Base-by-base conservation (phyloP, 2,113 vertebrate species). In the Gobiocypris rarus region DNA sequence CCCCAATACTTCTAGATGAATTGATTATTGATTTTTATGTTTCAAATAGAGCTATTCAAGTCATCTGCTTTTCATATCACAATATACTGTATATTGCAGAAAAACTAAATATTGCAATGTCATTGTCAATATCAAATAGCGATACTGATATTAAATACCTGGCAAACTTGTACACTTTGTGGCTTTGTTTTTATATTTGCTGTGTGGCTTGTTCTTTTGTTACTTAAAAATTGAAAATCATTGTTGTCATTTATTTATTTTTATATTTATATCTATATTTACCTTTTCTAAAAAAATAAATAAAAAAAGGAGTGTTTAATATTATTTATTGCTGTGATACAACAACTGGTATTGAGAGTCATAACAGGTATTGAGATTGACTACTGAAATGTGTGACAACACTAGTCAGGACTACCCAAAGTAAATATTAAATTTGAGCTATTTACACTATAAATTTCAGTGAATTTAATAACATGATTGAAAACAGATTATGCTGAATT, bases 401-500 rank as follows among this genome's bases (percentile, higher is more conserved):
- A 22, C 41, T 71, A 13, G 31, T 69, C 41, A 43, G 38, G 69
- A n/a, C 38, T 11, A 28, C 43, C 10, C 0, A 24, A 19, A 15
- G 28, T 17, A 54, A n/a, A 70, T 19, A 26, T 5, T 24, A 70
- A 82, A 86, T 81, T 22, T 54, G 8, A 14, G 13, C 6, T 79
- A 45, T 74, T 58, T 31, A 54, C 19, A 54, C 75, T 80, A 34
- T 34, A 26, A 41, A 45, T n/a, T 17, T 54, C 11, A 67, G 73
- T 11, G 28, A 70, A 82, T 45, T 48, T 43, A 48, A 50, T 31
- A 34, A 17, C n/a, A 43, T 59, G 56, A 86, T 41, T 77, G 31
- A 52, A 58, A 86, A 69, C 75, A 75, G 82, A 80, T 48, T 63
- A 77, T 54, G 31, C 70, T 58, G 75, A 61, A 83, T 41, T 48